Evolutionary conservation across 1,140 invertebrate genomes (phyloP).

Genomic region (Hycleus cichorii): DNA sequence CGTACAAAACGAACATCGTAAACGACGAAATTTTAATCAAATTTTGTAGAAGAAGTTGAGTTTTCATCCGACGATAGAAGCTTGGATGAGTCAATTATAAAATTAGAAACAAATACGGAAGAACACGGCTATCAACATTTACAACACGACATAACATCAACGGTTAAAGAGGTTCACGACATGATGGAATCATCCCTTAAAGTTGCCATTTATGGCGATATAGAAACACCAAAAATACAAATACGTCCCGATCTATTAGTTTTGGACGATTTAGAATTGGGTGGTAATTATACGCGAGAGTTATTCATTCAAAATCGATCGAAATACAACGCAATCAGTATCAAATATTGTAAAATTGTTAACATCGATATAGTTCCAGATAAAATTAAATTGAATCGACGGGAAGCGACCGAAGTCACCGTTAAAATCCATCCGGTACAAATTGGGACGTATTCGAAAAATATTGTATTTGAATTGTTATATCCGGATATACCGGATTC

Average conservation of each 20-base stretch:
- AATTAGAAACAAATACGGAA: too few species aligned
- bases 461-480: constrained; percentile 16
- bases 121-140: too few species aligned
- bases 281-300: constrained; percentile 4
- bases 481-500: not conserved
- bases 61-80: too few species aligned
- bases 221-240: constrained; percentile 20
- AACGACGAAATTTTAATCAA: too few species aligned
- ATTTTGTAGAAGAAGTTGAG: too few species aligned
- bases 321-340: constrained; percentile 19
- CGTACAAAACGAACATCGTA: not conserved
- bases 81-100: too few species aligned
- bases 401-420: constrained; percentile 5
- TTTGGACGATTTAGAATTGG: constrained; percentile 15
- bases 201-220: constrained; percentile 25
- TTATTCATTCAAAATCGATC: constrained; percentile 26
- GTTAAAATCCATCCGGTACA: constrained; percentile 20
- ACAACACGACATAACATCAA: too few species aligned
- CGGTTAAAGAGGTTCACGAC: too few species aligned
- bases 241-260: constrained; percentile 19
- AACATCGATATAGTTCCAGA: constrained; percentile 20
- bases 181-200: too few species aligned
- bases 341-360: constrained; percentile 23
- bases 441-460: constrained; percentile 8
- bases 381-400: constrained; percentile 13